A percentile compares a stretch with the other conserved stretches of the same genome.
Evolutionary conservation across 2,888 invertebrate species (phyloP).

Genomic region (Hedya salicella): DNA sequence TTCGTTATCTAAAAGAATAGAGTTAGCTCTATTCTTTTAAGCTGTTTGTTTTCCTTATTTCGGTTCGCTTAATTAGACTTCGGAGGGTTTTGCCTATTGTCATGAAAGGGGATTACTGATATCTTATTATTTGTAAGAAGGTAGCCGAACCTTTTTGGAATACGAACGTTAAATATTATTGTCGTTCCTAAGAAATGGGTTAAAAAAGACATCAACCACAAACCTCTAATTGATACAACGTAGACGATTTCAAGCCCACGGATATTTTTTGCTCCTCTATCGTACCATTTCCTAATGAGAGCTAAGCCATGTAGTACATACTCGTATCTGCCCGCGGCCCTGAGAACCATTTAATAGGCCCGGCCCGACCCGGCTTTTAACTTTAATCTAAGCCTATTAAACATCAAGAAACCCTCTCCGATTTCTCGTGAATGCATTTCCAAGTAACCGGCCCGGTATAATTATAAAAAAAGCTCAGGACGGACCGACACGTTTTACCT

Average conservation of each 20-base stretch:
- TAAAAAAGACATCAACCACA: constrained; percentile 16
- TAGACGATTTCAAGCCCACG: constrained; percentile 1
- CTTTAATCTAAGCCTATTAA: constrained; percentile 84
- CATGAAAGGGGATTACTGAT: constrained; percentile 20
- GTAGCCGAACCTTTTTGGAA: background rate
- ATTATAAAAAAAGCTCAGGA: constrained; percentile 82
- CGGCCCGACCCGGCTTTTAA: constrained; percentile 76
- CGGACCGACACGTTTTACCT: constrained; percentile 83
- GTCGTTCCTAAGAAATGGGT: background rate
- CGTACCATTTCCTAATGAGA: constrained; percentile 59
- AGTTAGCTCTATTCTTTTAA: constrained; percentile 10
- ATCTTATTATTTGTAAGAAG: constrained; percentile 2
- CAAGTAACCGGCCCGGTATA: constrained; percentile 82
- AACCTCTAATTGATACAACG: constrained; percentile 1
- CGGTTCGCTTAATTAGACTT: background rate
- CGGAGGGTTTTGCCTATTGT: constrained; percentile 23
- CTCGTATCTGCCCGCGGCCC: constrained; percentile 49
- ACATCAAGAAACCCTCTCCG: constrained; percentile 77
- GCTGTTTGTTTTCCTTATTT: constrained; percentile 35
- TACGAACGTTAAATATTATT: background rate
- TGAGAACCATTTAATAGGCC: constrained; percentile 73
- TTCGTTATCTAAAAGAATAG: background rate
- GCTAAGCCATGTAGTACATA: constrained; percentile 55
- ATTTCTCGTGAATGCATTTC: constrained; percentile 82
- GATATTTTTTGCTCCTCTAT: constrained; percentile 50